phyloP scores from a whole-genome alignment of 1,140 invertebrate genomes.

The Amyelois transitella region DNA sequence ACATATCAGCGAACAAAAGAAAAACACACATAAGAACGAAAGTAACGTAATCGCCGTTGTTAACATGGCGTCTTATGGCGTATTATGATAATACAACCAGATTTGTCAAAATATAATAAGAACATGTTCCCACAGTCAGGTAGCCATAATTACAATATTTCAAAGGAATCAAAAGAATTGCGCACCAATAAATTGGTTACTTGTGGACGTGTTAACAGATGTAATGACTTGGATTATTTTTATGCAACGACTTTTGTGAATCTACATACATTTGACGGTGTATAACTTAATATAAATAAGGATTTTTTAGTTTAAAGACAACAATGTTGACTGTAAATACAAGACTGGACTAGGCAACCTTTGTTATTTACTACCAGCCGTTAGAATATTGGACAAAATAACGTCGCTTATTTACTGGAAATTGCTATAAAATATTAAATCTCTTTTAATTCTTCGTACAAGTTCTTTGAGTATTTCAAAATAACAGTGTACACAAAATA shows the following conservation, averaged over 20 bases:
- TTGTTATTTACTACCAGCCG: background rate
- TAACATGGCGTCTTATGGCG: conserved; percentile 38
- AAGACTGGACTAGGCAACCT: background rate
- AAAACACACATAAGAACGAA: conserved; percentile 59
- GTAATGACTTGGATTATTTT: conserved; percentile 35
- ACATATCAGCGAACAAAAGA: conserved; percentile 65
- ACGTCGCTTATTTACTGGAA: background rate
- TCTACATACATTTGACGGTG: too few species aligned
- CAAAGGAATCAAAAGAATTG: conserved; percentile 29
- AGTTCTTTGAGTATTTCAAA: too few species aligned
- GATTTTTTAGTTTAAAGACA: too few species aligned
- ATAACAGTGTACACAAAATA: too few species aligned
- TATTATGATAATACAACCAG: conserved; percentile 59
- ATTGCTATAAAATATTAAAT: too few species aligned
- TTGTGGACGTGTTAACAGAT: conserved; percentile 44
- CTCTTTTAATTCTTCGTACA: too few species aligned
- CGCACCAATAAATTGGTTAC: conserved; percentile 38
- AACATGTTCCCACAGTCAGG: conserved; percentile 61
- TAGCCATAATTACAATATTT: conserved; percentile 36
- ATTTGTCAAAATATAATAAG: conserved; percentile 68
- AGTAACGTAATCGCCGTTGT: conserved; percentile 47
- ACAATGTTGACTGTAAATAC: too few species aligned
- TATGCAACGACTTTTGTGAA: background rate
- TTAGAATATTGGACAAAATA: background rate
- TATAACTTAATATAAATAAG: too few species aligned